These are phyloP conservation scores for Pantherophis alleghaniensis DNA, from an alignment of 2,797 vertebrate species.

Conservation along the genomic window DNA sequence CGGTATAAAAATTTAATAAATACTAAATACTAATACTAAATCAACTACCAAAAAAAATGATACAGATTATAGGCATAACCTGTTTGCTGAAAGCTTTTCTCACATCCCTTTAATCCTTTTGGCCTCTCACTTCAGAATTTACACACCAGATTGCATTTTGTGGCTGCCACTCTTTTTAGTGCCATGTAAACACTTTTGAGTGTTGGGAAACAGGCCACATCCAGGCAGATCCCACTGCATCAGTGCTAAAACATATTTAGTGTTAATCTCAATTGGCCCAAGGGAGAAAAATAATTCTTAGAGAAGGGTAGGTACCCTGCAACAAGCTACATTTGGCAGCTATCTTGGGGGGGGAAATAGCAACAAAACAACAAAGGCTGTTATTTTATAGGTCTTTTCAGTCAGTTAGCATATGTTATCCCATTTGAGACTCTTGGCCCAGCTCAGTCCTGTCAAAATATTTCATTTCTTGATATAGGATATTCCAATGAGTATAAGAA, in stretches of 20 bases:
- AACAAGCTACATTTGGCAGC: background rate
- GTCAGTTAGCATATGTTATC: slow-evolving; percentile 1
- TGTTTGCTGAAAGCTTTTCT: background rate
- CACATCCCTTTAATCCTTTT: background rate
- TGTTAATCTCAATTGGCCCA: background rate
- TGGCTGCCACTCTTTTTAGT: background rate
- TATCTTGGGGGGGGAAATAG: background rate
- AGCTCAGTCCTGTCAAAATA: background rate
- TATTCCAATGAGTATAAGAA: background rate
- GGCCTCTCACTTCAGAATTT: background rate
- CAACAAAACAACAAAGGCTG: slow-evolving; percentile 3
- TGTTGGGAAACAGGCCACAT: background rate
- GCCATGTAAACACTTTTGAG: background rate
- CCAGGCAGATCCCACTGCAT: background rate
- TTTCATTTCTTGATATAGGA: background rate
- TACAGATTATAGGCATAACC: background rate
- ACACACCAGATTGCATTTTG: background rate
- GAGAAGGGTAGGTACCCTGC: background rate
- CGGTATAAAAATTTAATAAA: too few species aligned
- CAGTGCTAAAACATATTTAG: slow-evolving; percentile 1
- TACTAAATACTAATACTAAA: too few species aligned
- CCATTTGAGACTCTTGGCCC: background rate
- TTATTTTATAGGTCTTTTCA: slow-evolving; percentile 7
- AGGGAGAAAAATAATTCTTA: background rate
- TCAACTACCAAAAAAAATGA: slow-evolving; percentile 7